Percentiles rank a stretch among this genome's conserved stretches.
Conservation (phyloP, 2,113 vertebrate genomes). For the Steatornis caripensis region DNA sequence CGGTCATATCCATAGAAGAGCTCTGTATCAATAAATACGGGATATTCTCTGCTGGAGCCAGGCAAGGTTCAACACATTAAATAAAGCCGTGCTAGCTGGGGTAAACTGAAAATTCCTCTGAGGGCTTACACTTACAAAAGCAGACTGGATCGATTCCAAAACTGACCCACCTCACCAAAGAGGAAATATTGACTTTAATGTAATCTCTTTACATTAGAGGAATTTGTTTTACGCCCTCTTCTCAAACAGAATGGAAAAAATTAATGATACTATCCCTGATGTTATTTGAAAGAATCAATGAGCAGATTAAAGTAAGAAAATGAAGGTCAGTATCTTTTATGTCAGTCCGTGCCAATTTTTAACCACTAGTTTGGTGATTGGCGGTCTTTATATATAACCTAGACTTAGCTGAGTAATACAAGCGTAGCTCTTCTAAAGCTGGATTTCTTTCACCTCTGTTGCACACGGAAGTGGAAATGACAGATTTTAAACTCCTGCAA, state of each 20-base stretch:
- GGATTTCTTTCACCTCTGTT: background rate
- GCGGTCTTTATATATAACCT: background rate
- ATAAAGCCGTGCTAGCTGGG: background rate
- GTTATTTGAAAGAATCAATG: background rate
- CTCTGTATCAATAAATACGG: slow-evolving; percentile 3
- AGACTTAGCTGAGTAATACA: background rate
- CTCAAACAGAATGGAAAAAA: background rate
- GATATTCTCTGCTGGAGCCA: background rate
- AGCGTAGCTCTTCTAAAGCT: background rate
- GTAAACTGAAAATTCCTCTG: background rate
- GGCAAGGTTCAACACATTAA: slow-evolving; percentile 1
- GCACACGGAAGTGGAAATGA: background rate
- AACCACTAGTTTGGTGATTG: background rate
- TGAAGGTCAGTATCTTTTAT: background rate
- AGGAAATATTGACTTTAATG: slow-evolving; percentile 19
- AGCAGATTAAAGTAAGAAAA: background rate
- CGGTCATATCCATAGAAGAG: background rate
- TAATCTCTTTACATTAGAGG: background rate
- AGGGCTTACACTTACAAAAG: slow-evolving; percentile 2
- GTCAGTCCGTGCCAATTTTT: background rate
- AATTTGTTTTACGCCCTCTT: background rate
- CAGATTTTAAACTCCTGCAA: background rate
- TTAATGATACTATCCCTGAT: background rate
- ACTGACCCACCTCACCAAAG: background rate
- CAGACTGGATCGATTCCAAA: background rate